Base-by-base conservation (phyloP, 2,888 invertebrate genomes). In the Ennomos fuscantarius region DNA sequence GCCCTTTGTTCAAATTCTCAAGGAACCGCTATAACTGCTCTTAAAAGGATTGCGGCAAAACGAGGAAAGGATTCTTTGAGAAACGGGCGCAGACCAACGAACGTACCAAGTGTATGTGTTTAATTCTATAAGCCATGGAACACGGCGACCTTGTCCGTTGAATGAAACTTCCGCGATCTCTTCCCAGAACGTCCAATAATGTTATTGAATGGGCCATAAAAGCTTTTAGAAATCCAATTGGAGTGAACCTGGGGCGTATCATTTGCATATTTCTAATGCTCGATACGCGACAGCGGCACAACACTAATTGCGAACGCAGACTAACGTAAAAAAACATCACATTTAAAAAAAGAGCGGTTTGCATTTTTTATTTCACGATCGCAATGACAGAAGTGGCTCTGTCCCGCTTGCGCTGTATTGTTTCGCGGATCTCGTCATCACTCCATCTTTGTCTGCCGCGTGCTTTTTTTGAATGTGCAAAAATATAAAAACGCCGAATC, bases 261-360 rank as follows among this genome's bases (percentile, higher is more conserved):
- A 88, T 90, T 87, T 87, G 84, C 89, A 88, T 89, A 83, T 79
- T 79, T 82, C 82, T 84, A 84, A 86, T 82, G 73, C 81, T 81
- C 86, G 79, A 81, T 63, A 62, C 70, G 80, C 79, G 86, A 84
- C 86, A 82, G 78, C 85, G 86, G 82, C 88, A 87, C 89, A 89
- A 85, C 88, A 89, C 92, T 91, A 92, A 92, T 92, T 91, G 90
- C 86, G 78, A 89, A 90, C 89, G 90, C 90, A 90, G 89, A 92
- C 92, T 87, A 88, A 87, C 86, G 85, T 82, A 91, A 91, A 90
- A 84, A 90, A 89, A 89, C 87, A 89, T 88, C 86, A 87, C 90
- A 89, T 89, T 85, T 84, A 88, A 89, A 91, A 90, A 90, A 87
- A 84, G 83, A 86, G 82, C 83, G 78, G 84, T 87, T 84, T 89